These are phyloP conservation scores for Corapipo altera DNA, from an alignment of 2,113 vertebrate species.

Conservation along the genomic window DNA sequence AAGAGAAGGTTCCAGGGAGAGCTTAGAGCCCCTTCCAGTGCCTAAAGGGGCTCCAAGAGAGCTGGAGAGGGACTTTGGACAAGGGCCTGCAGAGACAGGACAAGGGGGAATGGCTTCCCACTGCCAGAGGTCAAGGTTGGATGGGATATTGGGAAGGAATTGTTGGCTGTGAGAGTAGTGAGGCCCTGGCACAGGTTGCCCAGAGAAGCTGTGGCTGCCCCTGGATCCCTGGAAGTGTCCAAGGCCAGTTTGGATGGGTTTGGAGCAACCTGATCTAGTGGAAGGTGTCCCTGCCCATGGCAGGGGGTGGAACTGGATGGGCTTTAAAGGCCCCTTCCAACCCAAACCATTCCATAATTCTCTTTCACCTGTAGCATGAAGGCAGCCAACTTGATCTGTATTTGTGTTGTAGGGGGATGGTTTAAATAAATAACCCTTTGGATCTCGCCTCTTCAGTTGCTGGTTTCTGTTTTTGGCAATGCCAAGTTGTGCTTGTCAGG, in stretches of 20 bases:
- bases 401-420: not conserved
- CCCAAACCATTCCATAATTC: not conserved
- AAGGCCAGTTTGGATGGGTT: not conserved
- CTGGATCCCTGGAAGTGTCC: not conserved
- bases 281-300: not conserved
- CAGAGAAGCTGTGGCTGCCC: not conserved
- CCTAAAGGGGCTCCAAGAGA: not conserved
- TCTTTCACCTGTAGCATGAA: not conserved
- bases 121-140: not conserved
- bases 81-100: not conserved
- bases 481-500: accelerated
- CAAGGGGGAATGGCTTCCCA: not conserved
- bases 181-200: not conserved
- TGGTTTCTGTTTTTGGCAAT: not conserved
- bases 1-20: not conserved
- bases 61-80: not conserved
- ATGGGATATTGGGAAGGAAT: not conserved
- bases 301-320: not conserved
- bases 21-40: not conserved
- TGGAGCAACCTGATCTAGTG: not conserved
- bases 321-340: not conserved
- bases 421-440: not conserved
- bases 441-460: accelerated
- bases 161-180: not conserved
- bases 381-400: not conserved